These are phyloP conservation scores for Neofelis nebulosa DNA, from an alignment of 2,113 vertebrate genomes.

Conservation along the genomic window DNA sequence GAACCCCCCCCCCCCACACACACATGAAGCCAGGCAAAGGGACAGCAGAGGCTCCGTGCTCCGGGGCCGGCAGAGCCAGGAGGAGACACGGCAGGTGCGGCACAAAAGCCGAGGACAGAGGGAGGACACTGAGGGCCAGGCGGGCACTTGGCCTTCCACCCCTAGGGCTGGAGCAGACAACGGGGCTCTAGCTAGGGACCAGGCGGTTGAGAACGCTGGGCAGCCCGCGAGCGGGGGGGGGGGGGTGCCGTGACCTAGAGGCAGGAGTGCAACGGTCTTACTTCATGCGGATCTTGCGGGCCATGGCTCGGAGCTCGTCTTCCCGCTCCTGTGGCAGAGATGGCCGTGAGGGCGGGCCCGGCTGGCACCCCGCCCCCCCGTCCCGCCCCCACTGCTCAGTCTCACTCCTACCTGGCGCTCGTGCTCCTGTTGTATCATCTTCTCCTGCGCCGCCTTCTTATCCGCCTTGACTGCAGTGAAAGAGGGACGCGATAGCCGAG, in stretches of 20 bases:
- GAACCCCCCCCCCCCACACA: too few species aligned
- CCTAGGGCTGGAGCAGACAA: fast-evolving
- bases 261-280: conserved; percentile 78
- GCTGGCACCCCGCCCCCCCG: fast-evolving
- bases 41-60: fast-evolving
- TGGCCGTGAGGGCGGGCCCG: background rate
- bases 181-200: background rate
- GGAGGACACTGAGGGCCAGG: background rate
- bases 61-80: background rate
- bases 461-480: conserved; percentile 92
- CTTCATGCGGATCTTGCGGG: conserved; percentile 97
- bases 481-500: background rate
- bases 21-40: background rate
- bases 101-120: too few species aligned
- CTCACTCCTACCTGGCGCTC: conserved; percentile 89
- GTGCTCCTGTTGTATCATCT: conserved; percentile 94
- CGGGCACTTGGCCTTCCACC: background rate
- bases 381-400: fast-evolving
- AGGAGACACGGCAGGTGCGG: fast-evolving
- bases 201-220: background rate
- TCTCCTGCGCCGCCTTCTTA: conserved; percentile 95
- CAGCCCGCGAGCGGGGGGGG: too few species aligned
- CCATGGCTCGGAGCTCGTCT: conserved; percentile 95
- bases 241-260: fast-evolving
- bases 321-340: conserved; percentile 90